Evolutionary conservation across 1,140 invertebrate species (phyloP).

Genomic region (Musca domestica): DNA sequence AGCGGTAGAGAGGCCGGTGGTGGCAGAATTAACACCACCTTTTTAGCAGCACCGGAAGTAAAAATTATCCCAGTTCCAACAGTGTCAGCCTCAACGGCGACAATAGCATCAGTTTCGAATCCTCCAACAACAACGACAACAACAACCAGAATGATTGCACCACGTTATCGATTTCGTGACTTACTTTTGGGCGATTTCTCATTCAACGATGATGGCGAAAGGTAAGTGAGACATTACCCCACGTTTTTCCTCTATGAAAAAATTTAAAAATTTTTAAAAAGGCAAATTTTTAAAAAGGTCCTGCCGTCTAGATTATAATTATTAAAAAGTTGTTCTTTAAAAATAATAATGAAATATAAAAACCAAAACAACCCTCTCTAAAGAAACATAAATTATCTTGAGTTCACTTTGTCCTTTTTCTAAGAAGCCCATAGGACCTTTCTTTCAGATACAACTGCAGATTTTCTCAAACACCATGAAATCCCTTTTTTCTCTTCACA

Average conservation of each 20-base stretch:
- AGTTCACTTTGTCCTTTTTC: too few species aligned
- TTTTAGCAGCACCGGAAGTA: slow-evolving; percentile 29
- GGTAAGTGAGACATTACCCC: slow-evolving; percentile 56
- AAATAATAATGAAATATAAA: too few species aligned
- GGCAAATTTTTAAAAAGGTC: too few species aligned
- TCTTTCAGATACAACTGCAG: too few species aligned
- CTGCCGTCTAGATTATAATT: too few species aligned
- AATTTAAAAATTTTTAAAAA: not conserved
- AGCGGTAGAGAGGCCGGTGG: slow-evolving; percentile 24
- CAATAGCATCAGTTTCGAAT: not conserved
- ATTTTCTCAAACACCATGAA: too few species aligned
- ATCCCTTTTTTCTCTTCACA: too few species aligned
- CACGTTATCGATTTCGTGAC: slow-evolving; percentile 72
- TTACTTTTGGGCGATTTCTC: slow-evolving; percentile 75
- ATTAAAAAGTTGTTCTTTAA: too few species aligned
- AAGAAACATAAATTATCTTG: not conserved
- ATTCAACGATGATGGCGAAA: slow-evolving; percentile 74
- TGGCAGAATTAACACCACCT: slow-evolving; percentile 32
- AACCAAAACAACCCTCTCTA: not conserved
- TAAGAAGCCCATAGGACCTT: too few species aligned
- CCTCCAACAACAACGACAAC: slow-evolving; percentile 21
- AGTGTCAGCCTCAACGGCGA: not conserved
- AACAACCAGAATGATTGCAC: slow-evolving; percentile 44
- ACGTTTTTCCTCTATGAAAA: not conserved
- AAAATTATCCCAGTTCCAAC: slow-evolving; percentile 1